Base-by-base conservation (phyloP, 2,888 invertebrate genomes). In the Poecilobothrus nobilitatus region DNA sequence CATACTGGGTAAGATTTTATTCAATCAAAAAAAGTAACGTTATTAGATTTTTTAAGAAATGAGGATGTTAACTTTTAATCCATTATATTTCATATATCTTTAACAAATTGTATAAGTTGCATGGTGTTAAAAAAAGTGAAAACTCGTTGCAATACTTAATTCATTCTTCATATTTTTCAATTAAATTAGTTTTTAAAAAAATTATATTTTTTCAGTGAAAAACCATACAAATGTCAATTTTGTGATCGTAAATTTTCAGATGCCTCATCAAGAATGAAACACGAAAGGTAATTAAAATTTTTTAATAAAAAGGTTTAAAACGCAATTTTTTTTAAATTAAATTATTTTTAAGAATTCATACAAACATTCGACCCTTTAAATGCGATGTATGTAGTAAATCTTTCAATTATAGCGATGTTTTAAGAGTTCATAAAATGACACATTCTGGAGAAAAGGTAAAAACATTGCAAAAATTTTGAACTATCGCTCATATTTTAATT, bases 401-500 rank as follows among this genome's bases (percentile, higher is more conserved):
- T 6, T 82, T 82, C 62, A 80, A 80, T 2, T 82, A 82, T 70
- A 77, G 80, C 15, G 80, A 78, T 71, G 81, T 81, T 6, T 73
- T 82, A 0, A 80, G 80, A 68, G 76, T 76, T 2, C 81, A 81
- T 70, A 75, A 76, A 68, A 74, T 79, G 70, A 80, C 78, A 1
- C 81, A 81, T 68, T 81, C 81, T 0, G 81, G 81, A n/a, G 81
- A 81, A 71, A 81, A 80, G 68, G 76, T 80, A 76, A 72, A 73
- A 70, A 44, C 10, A 12, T 53, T 5, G 65, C 63, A 8, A 37
- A 63, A 12, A 12, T 21, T 64, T 64, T 65, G 9, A n/a, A n/a
- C n/a, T n/a, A n/a, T n/a, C n/a, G n/a, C n/a, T n/a, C n/a, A n/a
- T 27, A 65, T 20, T 64, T 34, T 34, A 64, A 8, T 4, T 20